Evolutionary conservation across 2,888 invertebrate species (phyloP), one percentile per base, ranked within the genome.

Genomic region (Melieria omissa): DNA sequence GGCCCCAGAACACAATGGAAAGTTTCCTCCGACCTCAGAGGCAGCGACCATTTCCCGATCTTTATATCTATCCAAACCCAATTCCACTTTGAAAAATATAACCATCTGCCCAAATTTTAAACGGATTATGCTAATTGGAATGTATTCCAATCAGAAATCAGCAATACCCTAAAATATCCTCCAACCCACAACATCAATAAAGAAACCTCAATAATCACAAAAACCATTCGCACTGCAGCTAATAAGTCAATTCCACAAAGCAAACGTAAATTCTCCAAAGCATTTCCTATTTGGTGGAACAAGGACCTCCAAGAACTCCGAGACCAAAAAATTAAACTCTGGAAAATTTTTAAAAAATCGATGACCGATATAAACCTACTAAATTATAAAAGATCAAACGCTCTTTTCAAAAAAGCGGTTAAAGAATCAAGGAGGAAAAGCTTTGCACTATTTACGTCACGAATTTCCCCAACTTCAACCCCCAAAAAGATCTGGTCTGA

Each of bases 331-430:
- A 57, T 14, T 16, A 10, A 57, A 57, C 10, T 29, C 7, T 57
- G 57, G 57, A 57, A 57, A 57, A 16, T 16, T 57, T 57, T 29
- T 10, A 57, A 57, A 10, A 16, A 41, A 4, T 57, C 29, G 2
- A 57, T 57, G 57, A 4, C 29, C 41, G 57, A 4, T 1, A 14
- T 5, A 4, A 57, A 57, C 9, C 57, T 57, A 29, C 10, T 57
- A 14, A 57, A 57, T 57, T 57, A 57, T 14, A 57, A 57, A 57
- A 14, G 47, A 46, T n/a, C 47, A 14, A 62, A 62, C 12, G 62
- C 46, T 8, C 14, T 62, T 5, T 16, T 46, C 10, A 47, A 62
- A 12, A 62, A 14, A 14, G n/a, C 62, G 14, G 62, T 8, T 5
- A 62, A 46, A n/a, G 62, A 14, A n/a, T 8, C 62, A 10, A 62